Evolutionary conservation across 2,797 vertebrate genomes (phyloP).

Genomic region (Artibeus lituratus): DNA sequence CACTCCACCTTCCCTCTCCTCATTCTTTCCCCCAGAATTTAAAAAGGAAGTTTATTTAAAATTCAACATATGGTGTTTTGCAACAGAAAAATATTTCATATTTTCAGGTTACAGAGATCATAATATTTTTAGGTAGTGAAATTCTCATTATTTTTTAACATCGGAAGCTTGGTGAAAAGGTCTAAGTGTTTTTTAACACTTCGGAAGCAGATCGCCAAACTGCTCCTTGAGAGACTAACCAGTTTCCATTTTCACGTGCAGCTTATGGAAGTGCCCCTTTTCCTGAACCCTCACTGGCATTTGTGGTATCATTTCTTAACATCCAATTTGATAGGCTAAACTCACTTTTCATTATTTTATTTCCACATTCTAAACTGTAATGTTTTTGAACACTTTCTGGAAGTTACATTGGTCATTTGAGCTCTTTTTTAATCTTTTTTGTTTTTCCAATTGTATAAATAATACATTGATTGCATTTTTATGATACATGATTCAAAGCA

Average conservation of each 20-base stretch:
- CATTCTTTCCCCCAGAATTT: neutral
- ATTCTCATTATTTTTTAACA: neutral
- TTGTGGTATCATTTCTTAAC: neutral
- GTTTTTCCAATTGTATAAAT: neutral
- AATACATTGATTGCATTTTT: neutral
- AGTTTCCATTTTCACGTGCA: neutral
- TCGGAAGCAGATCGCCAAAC: neutral
- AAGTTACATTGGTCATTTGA: conserved; percentile 6
- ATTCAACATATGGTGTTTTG: neutral
- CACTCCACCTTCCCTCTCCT: neutral
- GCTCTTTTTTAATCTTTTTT: neutral
- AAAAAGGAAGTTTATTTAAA: conserved; percentile 25
- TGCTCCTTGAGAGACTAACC: neutral
- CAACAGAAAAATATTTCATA: neutral
- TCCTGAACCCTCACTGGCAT: neutral
- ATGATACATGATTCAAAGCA: neutral
- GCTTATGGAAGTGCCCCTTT: neutral
- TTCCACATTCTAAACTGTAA: neutral
- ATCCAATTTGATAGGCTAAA: neutral
- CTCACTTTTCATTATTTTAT: neutral
- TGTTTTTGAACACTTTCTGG: neutral
- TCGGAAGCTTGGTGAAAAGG: neutral
- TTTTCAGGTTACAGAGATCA: neutral
- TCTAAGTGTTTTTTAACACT: neutral
- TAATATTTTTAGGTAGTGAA: neutral